phyloP scores from a whole-genome alignment of 2,113 vertebrate genomes.

The Herpetotheres cachinnans region DNA sequence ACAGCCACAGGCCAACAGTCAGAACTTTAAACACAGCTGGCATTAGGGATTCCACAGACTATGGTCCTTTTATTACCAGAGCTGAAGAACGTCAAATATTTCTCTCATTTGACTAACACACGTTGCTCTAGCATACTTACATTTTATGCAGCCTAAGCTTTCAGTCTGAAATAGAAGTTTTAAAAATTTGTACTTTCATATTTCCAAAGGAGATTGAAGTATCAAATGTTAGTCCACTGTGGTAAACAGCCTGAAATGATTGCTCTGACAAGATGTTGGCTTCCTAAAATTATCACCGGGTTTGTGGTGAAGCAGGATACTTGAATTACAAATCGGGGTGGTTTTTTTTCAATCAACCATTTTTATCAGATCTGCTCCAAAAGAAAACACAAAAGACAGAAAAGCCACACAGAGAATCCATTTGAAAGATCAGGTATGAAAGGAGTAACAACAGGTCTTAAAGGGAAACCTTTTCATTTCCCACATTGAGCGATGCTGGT shows the following conservation, averaged over 20 bases:
- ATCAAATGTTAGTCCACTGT: neutral
- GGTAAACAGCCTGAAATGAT: neutral
- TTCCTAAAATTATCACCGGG: neutral
- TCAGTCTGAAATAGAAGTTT: neutral
- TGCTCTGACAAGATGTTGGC: neutral
- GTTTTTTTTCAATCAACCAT: neutral
- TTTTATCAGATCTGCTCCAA: neutral
- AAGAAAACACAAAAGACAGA: neutral
- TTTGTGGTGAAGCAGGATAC: neutral
- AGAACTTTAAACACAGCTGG: constrained; percentile 14
- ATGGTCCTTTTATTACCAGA: constrained; percentile 14
- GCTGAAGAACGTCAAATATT: constrained; percentile 6
- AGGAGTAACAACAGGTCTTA: neutral
- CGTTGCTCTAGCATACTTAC: neutral
- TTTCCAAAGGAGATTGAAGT: neutral
- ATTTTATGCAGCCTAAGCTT: neutral
- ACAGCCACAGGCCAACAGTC: constrained; percentile 1
- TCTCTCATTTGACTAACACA: constrained; percentile 9
- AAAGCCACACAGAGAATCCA: neutral
- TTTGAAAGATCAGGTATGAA: neutral
- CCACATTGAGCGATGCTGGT: neutral
- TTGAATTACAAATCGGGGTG: neutral
- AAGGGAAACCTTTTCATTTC: neutral
- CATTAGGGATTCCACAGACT: constrained; percentile 14
- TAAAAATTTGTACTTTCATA: neutral